Conservation (phyloP, 2,113 vertebrate species). For the Gnathonemus longibarbis region DNA sequence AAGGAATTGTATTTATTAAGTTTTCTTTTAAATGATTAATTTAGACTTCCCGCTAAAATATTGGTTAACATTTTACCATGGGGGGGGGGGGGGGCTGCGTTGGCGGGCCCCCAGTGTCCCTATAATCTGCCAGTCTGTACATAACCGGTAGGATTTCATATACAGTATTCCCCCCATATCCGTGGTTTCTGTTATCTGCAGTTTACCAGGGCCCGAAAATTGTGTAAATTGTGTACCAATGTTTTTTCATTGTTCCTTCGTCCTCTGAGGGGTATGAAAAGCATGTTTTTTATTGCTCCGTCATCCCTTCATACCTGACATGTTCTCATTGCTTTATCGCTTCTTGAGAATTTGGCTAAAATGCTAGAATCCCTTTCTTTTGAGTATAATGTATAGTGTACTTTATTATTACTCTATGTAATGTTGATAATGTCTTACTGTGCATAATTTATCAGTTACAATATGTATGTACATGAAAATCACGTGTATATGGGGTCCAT, state of each 20-base stretch:
- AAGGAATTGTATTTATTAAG: background rate
- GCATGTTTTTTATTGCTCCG: background rate
- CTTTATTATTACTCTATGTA: background rate
- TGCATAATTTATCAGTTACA: background rate
- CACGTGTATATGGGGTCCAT: background rate
- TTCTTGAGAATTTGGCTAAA: background rate
- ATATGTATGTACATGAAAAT: background rate
- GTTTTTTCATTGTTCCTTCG: background rate
- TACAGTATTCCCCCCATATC: background rate
- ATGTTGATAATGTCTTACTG: no score
- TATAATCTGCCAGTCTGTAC: background rate
- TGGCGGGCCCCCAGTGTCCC: background rate
- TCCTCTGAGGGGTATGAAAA: background rate
- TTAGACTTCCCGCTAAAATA: background rate
- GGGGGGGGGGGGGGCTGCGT: no score
- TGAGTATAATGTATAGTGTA: background rate
- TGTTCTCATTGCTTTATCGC: background rate
- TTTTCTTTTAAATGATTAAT: background rate
- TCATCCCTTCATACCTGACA: background rate
- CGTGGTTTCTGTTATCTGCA: background rate
- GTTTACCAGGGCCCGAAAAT: background rate
- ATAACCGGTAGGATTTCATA: background rate
- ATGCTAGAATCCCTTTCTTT: background rate
- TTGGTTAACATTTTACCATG: background rate
- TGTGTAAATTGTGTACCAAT: background rate